Evolutionary conservation across 2,797 vertebrate genomes (phyloP).

Genomic region (Premnoplex brunnescens): DNA sequence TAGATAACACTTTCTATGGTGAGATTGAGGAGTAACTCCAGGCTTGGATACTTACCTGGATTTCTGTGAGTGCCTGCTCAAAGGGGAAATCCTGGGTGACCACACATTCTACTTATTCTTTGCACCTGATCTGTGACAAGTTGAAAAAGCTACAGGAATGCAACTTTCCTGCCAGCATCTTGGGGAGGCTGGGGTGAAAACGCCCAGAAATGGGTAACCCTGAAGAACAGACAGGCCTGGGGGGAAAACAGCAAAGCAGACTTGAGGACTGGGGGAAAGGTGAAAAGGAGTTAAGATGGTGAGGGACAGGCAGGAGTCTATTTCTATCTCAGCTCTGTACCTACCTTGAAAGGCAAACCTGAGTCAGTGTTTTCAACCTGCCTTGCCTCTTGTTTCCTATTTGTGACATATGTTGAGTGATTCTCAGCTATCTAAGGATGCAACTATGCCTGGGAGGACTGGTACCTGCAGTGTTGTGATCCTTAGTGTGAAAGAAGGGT

Average conservation of each 20-base stretch:
- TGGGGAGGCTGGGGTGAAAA: not conserved
- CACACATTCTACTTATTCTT: not conserved
- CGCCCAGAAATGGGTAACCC: not conserved
- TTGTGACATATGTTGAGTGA: not conserved
- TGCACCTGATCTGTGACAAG: not conserved
- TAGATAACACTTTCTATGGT: not conserved
- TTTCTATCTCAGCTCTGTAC: not conserved
- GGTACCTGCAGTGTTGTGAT: not conserved
- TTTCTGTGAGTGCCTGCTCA: not conserved
- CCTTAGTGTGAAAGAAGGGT: not conserved
- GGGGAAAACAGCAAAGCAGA: not conserved
- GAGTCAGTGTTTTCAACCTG: not conserved
- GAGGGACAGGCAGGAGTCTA: not conserved
- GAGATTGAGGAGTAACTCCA: not conserved
- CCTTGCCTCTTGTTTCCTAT: not conserved
- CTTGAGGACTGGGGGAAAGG: not conserved
- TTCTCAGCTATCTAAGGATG: not conserved
- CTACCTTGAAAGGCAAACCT: not conserved
- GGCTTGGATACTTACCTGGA: not conserved
- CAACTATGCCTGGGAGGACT: not conserved
- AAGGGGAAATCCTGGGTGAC: not conserved
- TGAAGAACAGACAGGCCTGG: not conserved
- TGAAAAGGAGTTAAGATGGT: not conserved
- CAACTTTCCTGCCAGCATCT: not conserved
- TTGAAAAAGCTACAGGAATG: not conserved